Base-by-base conservation (phyloP, 2,113 vertebrate genomes). In the Ceyx margarethae region DNA sequence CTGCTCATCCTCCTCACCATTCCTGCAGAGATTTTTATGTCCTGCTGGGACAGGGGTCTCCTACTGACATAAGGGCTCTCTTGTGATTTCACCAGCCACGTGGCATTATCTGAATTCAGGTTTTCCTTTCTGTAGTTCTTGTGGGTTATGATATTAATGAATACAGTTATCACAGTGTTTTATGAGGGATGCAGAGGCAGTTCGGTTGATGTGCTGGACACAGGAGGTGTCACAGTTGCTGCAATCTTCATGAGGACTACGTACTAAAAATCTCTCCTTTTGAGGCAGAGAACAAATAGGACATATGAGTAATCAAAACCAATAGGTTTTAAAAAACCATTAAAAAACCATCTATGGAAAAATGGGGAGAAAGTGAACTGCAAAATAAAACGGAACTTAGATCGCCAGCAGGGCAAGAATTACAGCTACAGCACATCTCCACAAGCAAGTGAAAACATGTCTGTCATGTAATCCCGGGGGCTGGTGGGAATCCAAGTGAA, bases 401-500 rank as follows among this genome's bases (percentile, higher is more conserved):
- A 74, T 43, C 77, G 76, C 22, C 23, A 82, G 42, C 67, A 77
- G 29, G 19, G 68, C 72, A 87, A 81, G n/a, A 93, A 77, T 53
- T 67, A 35, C 33, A 77, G 87, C 64, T 64, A 54, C 54, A 80
- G 45, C 60, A 64, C 4, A 3, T 74, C 53, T 87, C 53, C 45
- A 42, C 43, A 77, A 53, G 65, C 1, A 1, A 81, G 69, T 81
- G 62, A 81, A 90, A 94, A 88, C 72, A 77, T 15, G 56, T 74
- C 66, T 91, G 2, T 76, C 62, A 11, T 74, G 26, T 80, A 89
- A 76, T 80, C 84, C 56, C 80, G n/a, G 50, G 45, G 61, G 23
- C 72, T 95, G 75, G 51, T 85, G 60, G 88, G 81, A 89, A 61
- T 87, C 81, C 75, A 71, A 67, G 46, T 23, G 48, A 80, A 74